Evolutionary conservation across 2,888 invertebrate genomes (phyloP).

Genomic region (Polietes domitor): DNA sequence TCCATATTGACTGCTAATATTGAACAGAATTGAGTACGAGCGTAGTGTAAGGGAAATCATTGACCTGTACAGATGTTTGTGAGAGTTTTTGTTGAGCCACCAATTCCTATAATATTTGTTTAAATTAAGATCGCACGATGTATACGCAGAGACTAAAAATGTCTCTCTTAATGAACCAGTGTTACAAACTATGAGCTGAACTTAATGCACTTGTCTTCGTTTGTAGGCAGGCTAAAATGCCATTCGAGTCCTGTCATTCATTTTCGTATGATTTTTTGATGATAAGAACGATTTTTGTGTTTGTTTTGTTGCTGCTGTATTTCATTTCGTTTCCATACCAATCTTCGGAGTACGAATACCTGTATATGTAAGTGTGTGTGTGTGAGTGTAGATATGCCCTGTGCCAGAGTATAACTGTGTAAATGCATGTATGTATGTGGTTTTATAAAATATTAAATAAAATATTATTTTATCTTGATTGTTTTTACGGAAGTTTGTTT

Average conservation of each 20-base stretch:
- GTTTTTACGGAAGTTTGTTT: slow-evolving; percentile 43
- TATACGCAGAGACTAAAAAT: too few relatives aligned
- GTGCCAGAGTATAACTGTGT: background rate
- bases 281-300: slow-evolving; percentile 3
- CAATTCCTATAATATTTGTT: too few relatives aligned
- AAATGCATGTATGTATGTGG: slow-evolving; percentile 45
- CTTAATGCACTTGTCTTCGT: background rate
- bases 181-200: background rate
- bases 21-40: too few relatives aligned
- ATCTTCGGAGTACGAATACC: background rate
- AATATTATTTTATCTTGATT: slow-evolving; percentile 49
- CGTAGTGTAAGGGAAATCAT: too few relatives aligned
- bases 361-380: background rate
- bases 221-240: background rate
- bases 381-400: too few relatives aligned
- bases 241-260: slow-evolving; percentile 42
- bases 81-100: too few relatives aligned
- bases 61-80: too few relatives aligned
- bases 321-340: background rate
- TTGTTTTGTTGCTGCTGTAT: slow-evolving; percentile 3
- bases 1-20: too few relatives aligned
- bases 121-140: too few relatives aligned
- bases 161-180: background rate
- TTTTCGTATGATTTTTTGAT: slow-evolving; percentile 40
- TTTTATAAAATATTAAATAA: slow-evolving; percentile 56